Conservation (phyloP, 1,140 invertebrate species). For the Camponotus floridanus region DNA sequence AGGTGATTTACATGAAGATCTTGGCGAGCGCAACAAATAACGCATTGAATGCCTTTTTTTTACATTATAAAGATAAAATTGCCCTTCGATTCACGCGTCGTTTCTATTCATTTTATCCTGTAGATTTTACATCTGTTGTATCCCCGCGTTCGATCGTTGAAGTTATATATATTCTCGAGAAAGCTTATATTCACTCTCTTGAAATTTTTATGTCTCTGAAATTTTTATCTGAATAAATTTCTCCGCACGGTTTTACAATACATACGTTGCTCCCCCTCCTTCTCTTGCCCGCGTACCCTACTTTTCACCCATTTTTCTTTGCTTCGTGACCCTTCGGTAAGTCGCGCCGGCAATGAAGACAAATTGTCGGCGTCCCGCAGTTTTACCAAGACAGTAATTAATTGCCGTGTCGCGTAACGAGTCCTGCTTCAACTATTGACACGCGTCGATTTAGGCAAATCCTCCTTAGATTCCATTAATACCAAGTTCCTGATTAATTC, state of each 20-base stretch:
- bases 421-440: slow-evolving; percentile 42
- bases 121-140: too few species aligned
- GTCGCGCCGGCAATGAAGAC: slow-evolving; percentile 81
- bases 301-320: slow-evolving; percentile 24
- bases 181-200: neutral
- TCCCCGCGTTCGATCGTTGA: too few species aligned
- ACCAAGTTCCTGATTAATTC: slow-evolving; percentile 5
- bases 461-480: slow-evolving; percentile 3
- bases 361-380: slow-evolving; percentile 78
- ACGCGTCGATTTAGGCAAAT: slow-evolving; percentile 33
- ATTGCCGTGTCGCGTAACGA: slow-evolving; percentile 72
- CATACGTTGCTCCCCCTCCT: neutral
- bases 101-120: too few species aligned
- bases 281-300: neutral
- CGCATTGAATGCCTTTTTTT: neutral
- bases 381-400: slow-evolving; percentile 79
- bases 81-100: too few species aligned
- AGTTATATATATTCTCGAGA: neutral
- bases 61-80: neutral
- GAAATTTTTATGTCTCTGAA: neutral
- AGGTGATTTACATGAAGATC: slow-evolving; percentile 64
- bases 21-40: neutral
- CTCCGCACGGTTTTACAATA: neutral
- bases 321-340: slow-evolving; percentile 68
- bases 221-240: slow-evolving; percentile 4